phyloP scores from a whole-genome alignment of 2,797 vertebrate genomes.

The Micromesistius poutassou region DNA sequence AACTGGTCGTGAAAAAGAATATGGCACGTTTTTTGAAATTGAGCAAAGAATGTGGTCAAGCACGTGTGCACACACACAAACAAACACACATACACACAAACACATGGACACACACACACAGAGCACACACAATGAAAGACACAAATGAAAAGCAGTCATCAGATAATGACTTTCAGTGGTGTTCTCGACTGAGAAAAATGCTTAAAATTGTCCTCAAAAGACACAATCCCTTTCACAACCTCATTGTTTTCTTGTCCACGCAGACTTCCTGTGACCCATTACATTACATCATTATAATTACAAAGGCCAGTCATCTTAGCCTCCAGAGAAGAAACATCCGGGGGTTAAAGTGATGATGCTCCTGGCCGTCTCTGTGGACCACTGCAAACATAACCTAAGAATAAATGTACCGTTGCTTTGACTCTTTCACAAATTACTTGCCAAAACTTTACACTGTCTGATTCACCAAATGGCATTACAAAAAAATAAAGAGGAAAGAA shows the following conservation, averaged over 20 bases:
- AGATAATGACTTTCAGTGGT: not conserved
- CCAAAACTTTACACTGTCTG: not conserved
- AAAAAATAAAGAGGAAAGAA: not conserved
- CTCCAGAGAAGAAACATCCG: not conserved
- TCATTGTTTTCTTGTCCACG: not conserved
- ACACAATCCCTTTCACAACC: not conserved
- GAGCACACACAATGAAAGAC: not conserved
- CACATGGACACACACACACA: not conserved
- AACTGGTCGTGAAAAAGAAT: not conserved
- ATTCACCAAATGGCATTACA: not conserved
- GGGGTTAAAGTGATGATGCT: not conserved
- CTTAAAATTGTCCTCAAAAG: not conserved
- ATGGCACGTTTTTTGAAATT: not conserved
- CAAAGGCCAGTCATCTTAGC: not conserved
- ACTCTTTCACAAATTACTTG: not conserved
- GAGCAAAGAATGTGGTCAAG: not conserved
- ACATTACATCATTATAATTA: constrained; percentile 1
- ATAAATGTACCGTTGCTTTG: not conserved
- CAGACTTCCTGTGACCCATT: not conserved
- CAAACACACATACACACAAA: not conserved
- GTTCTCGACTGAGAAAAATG: not conserved
- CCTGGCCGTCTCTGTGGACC: not conserved
- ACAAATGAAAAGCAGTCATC: not conserved
- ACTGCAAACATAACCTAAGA: not conserved
- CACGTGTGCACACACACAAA: not conserved